phyloP scores from a whole-genome alignment of 1,140 invertebrate species.

The Drosophila bocqueti region DNA sequence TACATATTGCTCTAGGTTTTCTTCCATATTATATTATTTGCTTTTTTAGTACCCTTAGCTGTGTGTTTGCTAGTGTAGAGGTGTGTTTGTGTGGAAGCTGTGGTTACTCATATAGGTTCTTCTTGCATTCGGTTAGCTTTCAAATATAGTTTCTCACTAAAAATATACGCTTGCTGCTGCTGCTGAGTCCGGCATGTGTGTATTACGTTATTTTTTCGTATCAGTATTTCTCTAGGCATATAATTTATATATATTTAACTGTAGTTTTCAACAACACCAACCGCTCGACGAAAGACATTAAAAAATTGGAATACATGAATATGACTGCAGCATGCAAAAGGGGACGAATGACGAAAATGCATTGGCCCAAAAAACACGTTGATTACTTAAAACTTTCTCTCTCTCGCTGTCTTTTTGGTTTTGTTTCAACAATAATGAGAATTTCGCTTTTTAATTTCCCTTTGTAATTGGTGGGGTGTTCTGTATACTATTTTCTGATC shows the following conservation, averaged over 20 bases:
- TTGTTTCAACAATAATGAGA: slow-evolving; percentile 63
- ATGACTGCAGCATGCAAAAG: slow-evolving; percentile 69
- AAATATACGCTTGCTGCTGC: slow-evolving; percentile 65
- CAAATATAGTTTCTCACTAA: slow-evolving; percentile 64
- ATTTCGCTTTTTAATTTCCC: slow-evolving; percentile 52
- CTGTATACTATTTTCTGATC: slow-evolving; percentile 50
- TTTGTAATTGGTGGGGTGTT: slow-evolving; percentile 78
- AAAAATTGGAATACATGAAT: slow-evolving; percentile 62
- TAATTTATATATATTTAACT: slow-evolving; percentile 63
- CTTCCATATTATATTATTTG: slow-evolving; percentile 24
- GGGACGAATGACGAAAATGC: slow-evolving; percentile 60
- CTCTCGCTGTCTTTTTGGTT: neutral
- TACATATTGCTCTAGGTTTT: slow-evolving; percentile 73
- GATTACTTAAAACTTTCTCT: slow-evolving; percentile 38
- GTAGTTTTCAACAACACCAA: slow-evolving; percentile 69
- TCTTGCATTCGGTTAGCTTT: slow-evolving; percentile 42
- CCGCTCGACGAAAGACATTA: slow-evolving; percentile 58
- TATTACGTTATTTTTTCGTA: slow-evolving; percentile 34
- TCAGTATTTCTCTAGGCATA: slow-evolving; percentile 49
- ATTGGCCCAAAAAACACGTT: slow-evolving; percentile 61
- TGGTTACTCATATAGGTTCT: slow-evolving; percentile 34
- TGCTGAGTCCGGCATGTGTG: slow-evolving; percentile 33
- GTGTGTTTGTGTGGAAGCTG: slow-evolving; percentile 63
- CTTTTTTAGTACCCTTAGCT: slow-evolving; percentile 24
- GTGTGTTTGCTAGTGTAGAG: slow-evolving; percentile 11